A percentile compares a stretch with the other conserved stretches of the same genome.
Evolutionary conservation across 2,113 vertebrate species (phyloP).

Genomic region (Astatoreochromis straeleni): DNA sequence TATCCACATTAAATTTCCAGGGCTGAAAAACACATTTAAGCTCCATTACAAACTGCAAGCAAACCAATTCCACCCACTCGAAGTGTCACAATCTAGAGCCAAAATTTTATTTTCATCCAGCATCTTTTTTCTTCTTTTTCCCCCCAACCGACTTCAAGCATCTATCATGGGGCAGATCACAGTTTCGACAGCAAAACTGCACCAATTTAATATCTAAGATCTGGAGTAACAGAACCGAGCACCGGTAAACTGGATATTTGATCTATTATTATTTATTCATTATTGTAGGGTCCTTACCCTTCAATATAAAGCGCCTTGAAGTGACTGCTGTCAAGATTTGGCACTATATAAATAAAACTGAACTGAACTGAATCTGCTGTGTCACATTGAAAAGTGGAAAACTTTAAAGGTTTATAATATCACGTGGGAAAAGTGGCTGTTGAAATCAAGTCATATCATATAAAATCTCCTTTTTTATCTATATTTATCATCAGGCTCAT

Average conservation of each 20-base stretch:
- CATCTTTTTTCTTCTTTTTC: background rate
- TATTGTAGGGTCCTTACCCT: background rate
- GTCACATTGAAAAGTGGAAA: background rate
- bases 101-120: background rate
- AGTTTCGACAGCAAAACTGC: background rate
- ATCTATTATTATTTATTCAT: background rate
- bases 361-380: background rate
- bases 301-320: background rate
- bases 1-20: background rate
- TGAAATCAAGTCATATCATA: background rate
- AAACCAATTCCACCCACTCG: background rate
- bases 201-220: background rate
- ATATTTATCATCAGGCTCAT: background rate
- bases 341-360: background rate
- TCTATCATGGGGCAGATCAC: background rate
- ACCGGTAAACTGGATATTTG: background rate
- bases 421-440: background rate
- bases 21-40: background rate
- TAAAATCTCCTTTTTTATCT: background rate
- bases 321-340: background rate
- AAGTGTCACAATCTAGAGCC: background rate
- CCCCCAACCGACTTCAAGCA: rapidly evolving
- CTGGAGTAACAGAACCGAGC: background rate
- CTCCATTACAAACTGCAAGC: background rate
- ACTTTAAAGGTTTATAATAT: background rate